Base-by-base conservation (phyloP, 2,888 invertebrate species). In the Agrotis clavis region DNA sequence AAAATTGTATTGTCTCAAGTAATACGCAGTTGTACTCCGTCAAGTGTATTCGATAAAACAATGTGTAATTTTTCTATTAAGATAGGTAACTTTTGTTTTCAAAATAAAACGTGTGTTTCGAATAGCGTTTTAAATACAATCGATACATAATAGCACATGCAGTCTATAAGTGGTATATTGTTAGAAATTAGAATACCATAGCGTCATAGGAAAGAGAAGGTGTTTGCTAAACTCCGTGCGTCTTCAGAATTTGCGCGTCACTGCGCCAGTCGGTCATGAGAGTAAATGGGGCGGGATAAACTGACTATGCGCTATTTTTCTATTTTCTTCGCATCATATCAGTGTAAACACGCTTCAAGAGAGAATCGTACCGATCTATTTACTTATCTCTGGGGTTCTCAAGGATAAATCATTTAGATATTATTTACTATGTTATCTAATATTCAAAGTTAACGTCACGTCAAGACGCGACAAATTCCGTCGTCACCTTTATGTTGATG, bases 401-500 rank as follows among this genome's bases (percentile, higher is more conserved):
- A 91, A 93, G 94, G 94, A 82, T 86, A 89, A 88, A 91, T 87
- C 88, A 85, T 85, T 91, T 91, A 91, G 89, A 90, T 91, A 88
- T 84, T 90, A 88, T 90, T 90, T 89, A 89, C 87, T 81, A 77
- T 80, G 85, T 90, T 92, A 91, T 90, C 89, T 87, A 87, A 87
- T 80, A 83, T 68, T 82, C 63, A 75, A 71, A 80, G 76, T 79
- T 84, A 81, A 62, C 77, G 62, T 78, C 63, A 65, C 67, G 65
- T 78, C 71, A 63, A 67, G 35, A 53, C 64, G 54, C 62, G 35
- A 45, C 71, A 25, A 54, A 81, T 70, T 62, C 59, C 60, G 69
- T 75, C 71, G 21, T 84, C 53, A 76, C 67, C 71, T 81, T 72
- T 86, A 82, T 48, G 41, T 45, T 51, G 61, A 53, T 41, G 74